Evolutionary conservation across 2,113 vertebrate genomes (phyloP), one percentile per base, ranked within the genome.

Genomic region (Rhinolophus sinicus): DNA sequence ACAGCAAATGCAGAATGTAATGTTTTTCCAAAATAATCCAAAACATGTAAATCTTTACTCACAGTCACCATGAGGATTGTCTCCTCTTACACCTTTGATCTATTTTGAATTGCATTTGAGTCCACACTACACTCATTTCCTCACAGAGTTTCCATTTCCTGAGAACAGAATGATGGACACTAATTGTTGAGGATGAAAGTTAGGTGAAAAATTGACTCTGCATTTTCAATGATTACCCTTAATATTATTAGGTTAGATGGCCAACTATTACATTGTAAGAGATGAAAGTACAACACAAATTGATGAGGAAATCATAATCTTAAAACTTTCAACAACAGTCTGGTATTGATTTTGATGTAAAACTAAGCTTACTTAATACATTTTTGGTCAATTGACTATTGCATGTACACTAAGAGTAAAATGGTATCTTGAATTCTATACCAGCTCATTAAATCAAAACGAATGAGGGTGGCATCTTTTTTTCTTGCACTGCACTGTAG

Each of bases 331-430:
- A 82, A 54, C 24, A 89, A 94, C 33, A n/a, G 10, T 44, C 77
- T 67, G 2, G n/a, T 84, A 95, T 82, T 90, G 88, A 96, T 96
- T 97, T 93, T 93, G 16, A 90, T 88, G 9, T 93, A 58, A 97
- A 94, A 94, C 44, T 90, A 77, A 88, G 82, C 28, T n/a, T 65
- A 38, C 62, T 93, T 78, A 83, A 77, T 77, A 72, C 13, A 18
- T 8, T 18, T 92, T 82, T 93, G 33, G 64, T 88, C 88, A 58
- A 56, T 88, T 93, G 77, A 78, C 5, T 30, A 24, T 1, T 73
- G 60, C 2, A 35, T 54, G 40, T 67, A 65, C 44, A 30, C 60
- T 30, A 24, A 50, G 65, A 35, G 88, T 92, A 62, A 67, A 88
- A 65, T 9, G 14, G 18, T 90, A 54, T 75, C 13, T 50, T 84